Evolutionary conservation across 2,888 invertebrate species (phyloP), one percentile per base, ranked within the genome.

Genomic region (Cryptocephalus moraei): DNA sequence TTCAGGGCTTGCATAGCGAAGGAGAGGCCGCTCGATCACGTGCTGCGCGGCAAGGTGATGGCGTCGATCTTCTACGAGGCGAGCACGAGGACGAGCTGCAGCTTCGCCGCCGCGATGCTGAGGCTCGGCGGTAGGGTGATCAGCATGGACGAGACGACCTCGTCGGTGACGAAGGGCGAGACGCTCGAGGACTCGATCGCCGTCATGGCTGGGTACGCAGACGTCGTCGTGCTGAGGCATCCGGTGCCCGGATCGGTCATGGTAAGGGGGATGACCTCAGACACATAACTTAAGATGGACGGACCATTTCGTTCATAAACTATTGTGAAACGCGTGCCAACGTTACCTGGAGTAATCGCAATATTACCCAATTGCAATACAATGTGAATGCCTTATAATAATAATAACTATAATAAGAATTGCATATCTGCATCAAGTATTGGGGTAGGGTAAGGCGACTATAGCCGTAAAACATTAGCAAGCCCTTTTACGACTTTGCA

Each of bases 21-120:
- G 67, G 91, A 92, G 51, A 76, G 90, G 36, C 79, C 82, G 0
- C 69, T 95, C 43, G 91, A 91, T 66, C 87, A 93, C 63, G 80
- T 95, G 53, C 72, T 95, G 34, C 83, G 51, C 47, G 95, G 95
- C 38, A 94, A 93, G 75, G 78, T 96, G 3, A 88, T 99, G 91
- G 89, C 94, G 3, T 91, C 90, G 0, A 82, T 99, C 65, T 99
- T 99, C 71, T 99, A 93, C 71, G 99, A 99, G 78, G 93, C 86
- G 0, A 96, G 95, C 66, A 99, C 99, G 0, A 78, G 99, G 50
- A 99, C 99, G 0, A 86, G 87, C 60, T 91, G 91, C 67, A 97
- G 96, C 66, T 99, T 99, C 73, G 80, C 91, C 0, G 91, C 92
- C 0, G 99, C 99, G 1, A 96, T 97, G 93, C 88, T 91, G 67